Conservation (phyloP, 1,140 invertebrate species). For the Procambarus virginalis region DNA sequence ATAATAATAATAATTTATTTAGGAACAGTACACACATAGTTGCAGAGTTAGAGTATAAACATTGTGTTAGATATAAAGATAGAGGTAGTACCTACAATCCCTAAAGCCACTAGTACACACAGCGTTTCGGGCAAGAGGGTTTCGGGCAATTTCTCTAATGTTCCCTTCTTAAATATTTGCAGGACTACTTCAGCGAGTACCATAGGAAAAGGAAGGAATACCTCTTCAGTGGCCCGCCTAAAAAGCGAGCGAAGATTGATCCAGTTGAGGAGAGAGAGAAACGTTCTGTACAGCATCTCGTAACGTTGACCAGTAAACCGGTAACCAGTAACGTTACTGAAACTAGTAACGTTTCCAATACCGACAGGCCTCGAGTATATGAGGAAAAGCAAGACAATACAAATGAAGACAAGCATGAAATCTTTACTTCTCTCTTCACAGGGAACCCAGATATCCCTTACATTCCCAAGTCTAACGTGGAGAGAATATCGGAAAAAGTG, state of each 20-base stretch:
- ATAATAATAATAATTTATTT: too few species aligned
- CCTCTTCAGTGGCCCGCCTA: not conserved
- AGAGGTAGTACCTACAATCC: too few species aligned
- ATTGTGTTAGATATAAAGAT: too few species aligned
- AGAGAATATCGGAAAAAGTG: conserved; percentile 27
- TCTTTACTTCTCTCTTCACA: conserved; percentile 8
- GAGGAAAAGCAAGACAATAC: not conserved
- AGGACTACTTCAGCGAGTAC: conserved; percentile 8
- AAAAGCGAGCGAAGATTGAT: not conserved
- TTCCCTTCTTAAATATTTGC: not conserved
- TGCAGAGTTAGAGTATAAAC: too few species aligned
- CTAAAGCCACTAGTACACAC: too few species aligned
- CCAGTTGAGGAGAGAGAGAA: not conserved
- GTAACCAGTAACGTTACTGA: too few species aligned
- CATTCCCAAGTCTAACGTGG: conserved; percentile 14
- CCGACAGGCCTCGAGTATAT: not conserved
- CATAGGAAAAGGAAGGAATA: not conserved
- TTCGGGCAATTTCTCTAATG: not conserved
- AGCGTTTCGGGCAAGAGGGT: too few species aligned
- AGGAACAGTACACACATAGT: too few species aligned
- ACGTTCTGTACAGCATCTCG: too few species aligned
- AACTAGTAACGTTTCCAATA: not conserved
- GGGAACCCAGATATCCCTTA: conserved; percentile 35
- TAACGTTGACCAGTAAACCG: too few species aligned
- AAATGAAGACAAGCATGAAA: conserved; percentile 11